phyloP scores from a whole-genome alignment of 2,113 vertebrate species.

The Grallaria varia region DNA sequence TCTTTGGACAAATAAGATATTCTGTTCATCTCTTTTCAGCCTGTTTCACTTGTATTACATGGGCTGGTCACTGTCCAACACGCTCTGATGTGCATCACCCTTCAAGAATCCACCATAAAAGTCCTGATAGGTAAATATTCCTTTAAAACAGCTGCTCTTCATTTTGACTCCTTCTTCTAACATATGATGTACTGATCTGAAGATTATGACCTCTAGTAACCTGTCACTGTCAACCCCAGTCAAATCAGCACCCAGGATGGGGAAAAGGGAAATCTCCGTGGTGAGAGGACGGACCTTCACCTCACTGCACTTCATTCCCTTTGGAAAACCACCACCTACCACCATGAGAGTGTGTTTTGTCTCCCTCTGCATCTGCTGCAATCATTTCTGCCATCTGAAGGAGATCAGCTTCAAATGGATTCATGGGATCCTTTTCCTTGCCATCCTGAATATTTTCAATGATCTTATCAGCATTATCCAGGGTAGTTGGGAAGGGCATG shows the following conservation, averaged over 20 bases:
- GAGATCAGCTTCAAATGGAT: slow-evolving; percentile 91
- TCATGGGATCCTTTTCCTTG: slow-evolving; percentile 87
- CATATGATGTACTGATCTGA: not conserved
- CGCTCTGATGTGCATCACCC: not conserved
- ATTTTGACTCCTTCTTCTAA: not conserved
- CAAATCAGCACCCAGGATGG: not conserved
- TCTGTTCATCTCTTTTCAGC: not conserved
- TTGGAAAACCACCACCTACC: slow-evolving; percentile 72
- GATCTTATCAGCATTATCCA: slow-evolving; percentile 82
- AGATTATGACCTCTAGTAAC: not conserved
- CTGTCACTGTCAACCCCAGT: not conserved
- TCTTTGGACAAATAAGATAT: not conserved
- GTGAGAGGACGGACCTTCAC: not conserved
- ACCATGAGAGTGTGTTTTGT: slow-evolving; percentile 79
- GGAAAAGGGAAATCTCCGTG: not conserved
- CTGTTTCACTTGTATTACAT: not conserved
- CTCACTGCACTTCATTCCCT: not conserved
- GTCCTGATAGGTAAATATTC: not conserved
- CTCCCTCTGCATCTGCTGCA: slow-evolving; percentile 86
- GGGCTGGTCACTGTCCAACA: not conserved
- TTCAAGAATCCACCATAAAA: not conserved
- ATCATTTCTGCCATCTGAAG: slow-evolving; percentile 98
- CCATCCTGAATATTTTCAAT: slow-evolving; percentile 87
- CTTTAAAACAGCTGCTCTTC: not conserved
- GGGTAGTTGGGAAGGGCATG: slow-evolving; percentile 86